A percentile compares a stretch with the other conserved stretches of the same genome.
Evolutionary conservation across 2,797 vertebrate species (phyloP).

Genomic region (Scleropages formosus): DNA sequence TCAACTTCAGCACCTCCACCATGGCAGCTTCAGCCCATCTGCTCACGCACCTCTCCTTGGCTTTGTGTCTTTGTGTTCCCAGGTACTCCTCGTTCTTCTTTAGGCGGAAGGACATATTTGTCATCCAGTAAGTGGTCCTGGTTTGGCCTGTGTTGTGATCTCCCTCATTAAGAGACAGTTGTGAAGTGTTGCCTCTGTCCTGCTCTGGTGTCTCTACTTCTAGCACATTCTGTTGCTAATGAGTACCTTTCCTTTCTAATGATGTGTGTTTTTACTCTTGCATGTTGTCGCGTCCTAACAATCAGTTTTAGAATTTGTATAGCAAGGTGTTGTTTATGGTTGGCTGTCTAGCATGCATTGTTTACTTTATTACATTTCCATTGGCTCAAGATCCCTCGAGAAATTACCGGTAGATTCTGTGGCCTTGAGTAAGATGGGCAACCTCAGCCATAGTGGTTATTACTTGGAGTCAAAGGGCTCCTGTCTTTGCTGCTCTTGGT

Average conservation of each 20-base stretch:
- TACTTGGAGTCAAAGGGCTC: slow-evolving; percentile 1
- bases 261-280: neutral
- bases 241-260: neutral
- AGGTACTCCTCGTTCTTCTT: slow-evolving; percentile 99
- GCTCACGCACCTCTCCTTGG: slow-evolving; percentile 60
- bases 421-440: neutral
- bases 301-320: no score
- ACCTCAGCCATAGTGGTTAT: neutral
- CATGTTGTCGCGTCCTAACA: neutral
- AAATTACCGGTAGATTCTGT: neutral
- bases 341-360: no score
- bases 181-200: no score
- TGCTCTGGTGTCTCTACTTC: no score
- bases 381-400: neutral
- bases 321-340: no score
- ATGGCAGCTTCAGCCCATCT: slow-evolving; percentile 38
- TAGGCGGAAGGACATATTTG: slow-evolving; percentile 99
- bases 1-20: slow-evolving; percentile 34
- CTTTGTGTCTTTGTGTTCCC: slow-evolving; percentile 70
- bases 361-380: neutral
- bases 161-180: no score
- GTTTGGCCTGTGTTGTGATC: neutral
- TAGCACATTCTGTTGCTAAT: neutral
- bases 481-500: neutral
- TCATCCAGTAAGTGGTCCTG: slow-evolving; percentile 94